A percentile compares a stretch with the other conserved stretches of the same genome.
Evolutionary conservation across 1,140 invertebrate genomes (phyloP).

Genomic region (Adoxophyes honmai): DNA sequence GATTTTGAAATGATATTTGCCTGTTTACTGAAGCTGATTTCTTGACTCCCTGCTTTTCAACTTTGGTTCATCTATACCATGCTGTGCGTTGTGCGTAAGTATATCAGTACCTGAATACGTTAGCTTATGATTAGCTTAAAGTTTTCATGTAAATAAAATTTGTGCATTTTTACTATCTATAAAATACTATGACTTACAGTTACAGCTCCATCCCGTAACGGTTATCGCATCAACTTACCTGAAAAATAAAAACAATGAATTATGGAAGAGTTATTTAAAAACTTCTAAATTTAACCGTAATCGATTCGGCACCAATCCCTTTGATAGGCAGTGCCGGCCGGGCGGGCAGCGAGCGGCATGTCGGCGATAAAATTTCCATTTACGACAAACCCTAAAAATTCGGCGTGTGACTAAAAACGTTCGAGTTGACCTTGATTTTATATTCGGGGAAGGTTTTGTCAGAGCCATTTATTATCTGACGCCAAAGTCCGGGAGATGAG

Average conservation of each 20-base stretch:
- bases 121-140: too few relatives aligned
- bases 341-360: not conserved
- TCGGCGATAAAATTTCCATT: slow-evolving; percentile 12
- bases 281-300: not conserved
- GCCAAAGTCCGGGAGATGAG: slow-evolving; percentile 24
- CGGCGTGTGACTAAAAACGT: slow-evolving; percentile 1
- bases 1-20: too few relatives aligned
- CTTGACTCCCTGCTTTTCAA: too few relatives aligned
- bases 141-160: too few relatives aligned
- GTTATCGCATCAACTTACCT: not conserved
- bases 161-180: too few relatives aligned
- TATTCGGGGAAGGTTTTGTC: slow-evolving; percentile 8
- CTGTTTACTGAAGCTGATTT: too few relatives aligned
- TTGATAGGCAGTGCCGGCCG: not conserved
- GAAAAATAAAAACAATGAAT: not conserved
- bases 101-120: too few relatives aligned
- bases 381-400: slow-evolving; percentile 8
- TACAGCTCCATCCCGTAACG: too few relatives aligned
- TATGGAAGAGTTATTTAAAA: not conserved
- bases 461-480: slow-evolving; percentile 43
- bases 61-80: too few relatives aligned
- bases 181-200: too few relatives aligned
- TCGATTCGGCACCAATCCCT: not conserved
- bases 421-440: slow-evolving; percentile 12
- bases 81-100: too few relatives aligned